Base-by-base conservation (phyloP, 2,113 vertebrate genomes). In the Martes martes region DNA sequence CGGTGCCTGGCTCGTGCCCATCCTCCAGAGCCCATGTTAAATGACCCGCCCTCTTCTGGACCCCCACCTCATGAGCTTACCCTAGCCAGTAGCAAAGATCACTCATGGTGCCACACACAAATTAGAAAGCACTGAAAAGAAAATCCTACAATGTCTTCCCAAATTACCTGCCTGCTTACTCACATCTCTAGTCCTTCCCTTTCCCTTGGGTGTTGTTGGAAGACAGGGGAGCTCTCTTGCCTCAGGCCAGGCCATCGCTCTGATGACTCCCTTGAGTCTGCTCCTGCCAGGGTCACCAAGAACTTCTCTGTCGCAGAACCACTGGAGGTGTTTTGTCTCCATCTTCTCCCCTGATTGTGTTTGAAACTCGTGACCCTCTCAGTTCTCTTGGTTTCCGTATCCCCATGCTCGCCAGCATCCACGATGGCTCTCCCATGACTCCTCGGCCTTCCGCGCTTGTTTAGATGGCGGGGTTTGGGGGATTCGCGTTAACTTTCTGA, bases 361-460 rank as follows among this genome's bases (percentile, higher is more conserved):
- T 73, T 65, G 21, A 26, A 91, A 39, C 18, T 4, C n/a, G 6
- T 8, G 18, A 11, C 7, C 18, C 7, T 11, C 45, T 47, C 31
- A 11, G 16, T 52, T 71, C 47, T 19, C 9, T 33, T 11, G 13
- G n/a, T 15, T 55, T 67, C 80, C 45, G 0, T 14, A 52, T 19
- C 15, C 26, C 55, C 7, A 11, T 0, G 0, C 0, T 28, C 28
- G 57, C 11, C 39, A 55, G 28, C 4, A 31, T n/a, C 10, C 39
- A 50, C 14, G 36, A 11, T 15, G n/a, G 45, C 5, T 0, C 9
- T 24, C 76, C 15, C 2, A 0, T 1, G 6, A 16, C 6, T n/a
- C 21, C 14, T 67, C 28, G 16, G 61, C 10, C 7, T 11, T 39
- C 39, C 13, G 6, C 1, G 6, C 16, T 52, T 21, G 23, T 65